phyloP scores from a whole-genome alignment of 1,140 invertebrate genomes.

The Drosophila burlai region DNA sequence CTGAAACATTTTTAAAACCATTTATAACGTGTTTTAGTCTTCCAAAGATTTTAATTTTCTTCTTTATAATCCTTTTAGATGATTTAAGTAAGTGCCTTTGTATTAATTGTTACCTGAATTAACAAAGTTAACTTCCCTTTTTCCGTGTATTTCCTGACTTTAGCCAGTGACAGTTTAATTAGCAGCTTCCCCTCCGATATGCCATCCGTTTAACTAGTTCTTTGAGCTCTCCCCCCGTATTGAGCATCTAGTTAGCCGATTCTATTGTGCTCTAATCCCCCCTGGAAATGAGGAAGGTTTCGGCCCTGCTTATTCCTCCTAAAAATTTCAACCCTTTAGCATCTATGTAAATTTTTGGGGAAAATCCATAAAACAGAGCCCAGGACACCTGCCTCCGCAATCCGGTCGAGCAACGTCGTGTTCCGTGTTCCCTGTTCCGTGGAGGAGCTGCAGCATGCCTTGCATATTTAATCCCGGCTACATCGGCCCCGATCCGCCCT shows the following conservation, averaged over 20 bases:
- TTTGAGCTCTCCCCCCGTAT: slow-evolving; percentile 8
- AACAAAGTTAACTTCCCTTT: neutral
- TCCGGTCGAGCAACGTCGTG: slow-evolving; percentile 3
- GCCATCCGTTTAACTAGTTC: slow-evolving; percentile 10
- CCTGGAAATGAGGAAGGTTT: slow-evolving; percentile 11
- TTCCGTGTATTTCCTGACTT: neutral
- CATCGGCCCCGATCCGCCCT: slow-evolving; percentile 64
- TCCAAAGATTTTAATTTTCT: neutral
- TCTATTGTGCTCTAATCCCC: slow-evolving; percentile 15
- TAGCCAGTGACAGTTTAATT: slow-evolving; percentile 14
- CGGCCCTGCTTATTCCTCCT: neutral
- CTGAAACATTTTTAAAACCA: neutral
- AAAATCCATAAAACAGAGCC: slow-evolving; percentile 36
- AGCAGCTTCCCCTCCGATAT: slow-evolving; percentile 7
- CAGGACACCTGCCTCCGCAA: slow-evolving; percentile 29
- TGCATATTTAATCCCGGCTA: slow-evolving; percentile 69
- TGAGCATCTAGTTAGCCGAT: slow-evolving; percentile 37
- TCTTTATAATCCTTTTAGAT: neutral
- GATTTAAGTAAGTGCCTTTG: neutral
- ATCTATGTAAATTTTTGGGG: slow-evolving; percentile 29
- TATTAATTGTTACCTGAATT: neutral
- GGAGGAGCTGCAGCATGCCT: slow-evolving; percentile 47
- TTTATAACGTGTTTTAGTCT: too few species aligned
- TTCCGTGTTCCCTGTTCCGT: neutral
- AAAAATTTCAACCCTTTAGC: slow-evolving; percentile 4